These are phyloP conservation scores for Brenthis hecate DNA, from an alignment of 2,888 invertebrate species.

Conservation along the genomic window DNA sequence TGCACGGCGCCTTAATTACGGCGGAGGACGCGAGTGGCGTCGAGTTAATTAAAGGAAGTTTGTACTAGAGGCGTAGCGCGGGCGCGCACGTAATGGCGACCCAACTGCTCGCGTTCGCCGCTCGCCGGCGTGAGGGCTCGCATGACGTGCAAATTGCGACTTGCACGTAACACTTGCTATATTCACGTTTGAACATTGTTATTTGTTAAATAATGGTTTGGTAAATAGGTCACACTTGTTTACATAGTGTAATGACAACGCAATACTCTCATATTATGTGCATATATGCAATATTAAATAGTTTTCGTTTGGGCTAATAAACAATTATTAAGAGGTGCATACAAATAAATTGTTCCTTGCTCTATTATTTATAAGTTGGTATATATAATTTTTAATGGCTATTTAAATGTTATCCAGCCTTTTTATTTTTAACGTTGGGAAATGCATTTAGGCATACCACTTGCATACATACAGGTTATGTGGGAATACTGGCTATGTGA, in stretches of 20 bases:
- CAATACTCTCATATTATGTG: neutral
- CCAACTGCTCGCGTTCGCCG: conserved; percentile 18
- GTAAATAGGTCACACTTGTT: conserved; percentile 14
- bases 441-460: no score
- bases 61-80: conserved; percentile 23
- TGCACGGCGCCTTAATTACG: conserved; percentile 38
- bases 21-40: conserved; percentile 37
- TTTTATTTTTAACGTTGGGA: no score
- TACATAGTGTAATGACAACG: conserved; percentile 7
- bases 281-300: neutral
- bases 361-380: no score
- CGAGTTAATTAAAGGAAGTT: conserved; percentile 43
- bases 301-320: no score
- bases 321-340: no score
- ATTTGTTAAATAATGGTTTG: conserved; percentile 16
- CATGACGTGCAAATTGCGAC: conserved; percentile 29
- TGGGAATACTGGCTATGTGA: no score
- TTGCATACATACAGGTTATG: no score
- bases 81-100: conserved; percentile 22
- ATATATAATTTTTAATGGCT: no score
- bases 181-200: conserved; percentile 18
- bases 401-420: no score
- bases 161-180: conserved; percentile 22
- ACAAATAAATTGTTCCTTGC: no score
- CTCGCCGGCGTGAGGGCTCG: conserved; percentile 16